Percentiles rank a stretch among this genome's conserved stretches.
Evolutionary conservation across 2,888 invertebrate species (phyloP).

Genomic region (Synanthedon tipuliformis): DNA sequence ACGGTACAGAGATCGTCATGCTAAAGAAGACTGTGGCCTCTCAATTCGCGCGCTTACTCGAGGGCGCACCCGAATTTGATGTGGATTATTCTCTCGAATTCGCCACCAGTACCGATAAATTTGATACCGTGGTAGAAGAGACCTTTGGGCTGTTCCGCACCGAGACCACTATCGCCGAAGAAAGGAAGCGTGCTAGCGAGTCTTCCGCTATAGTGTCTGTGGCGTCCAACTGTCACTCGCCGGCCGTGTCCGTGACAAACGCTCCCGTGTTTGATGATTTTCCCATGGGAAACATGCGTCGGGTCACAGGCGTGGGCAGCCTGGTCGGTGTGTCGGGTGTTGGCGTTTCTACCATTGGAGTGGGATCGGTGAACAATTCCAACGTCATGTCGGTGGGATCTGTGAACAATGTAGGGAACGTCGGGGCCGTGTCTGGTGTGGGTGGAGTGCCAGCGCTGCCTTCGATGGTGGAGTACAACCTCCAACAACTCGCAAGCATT

Average conservation of each 20-base stretch:
- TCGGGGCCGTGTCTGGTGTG: slow-evolving; percentile 31
- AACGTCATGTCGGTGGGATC: slow-evolving; percentile 43
- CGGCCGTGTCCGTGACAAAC: slow-evolving; percentile 69
- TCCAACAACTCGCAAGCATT: slow-evolving; percentile 85
- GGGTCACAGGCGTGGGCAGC: slow-evolving; percentile 41
- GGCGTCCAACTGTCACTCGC: slow-evolving; percentile 55
- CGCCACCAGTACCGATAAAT: slow-evolving; percentile 81
- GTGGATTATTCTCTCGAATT: slow-evolving; percentile 85
- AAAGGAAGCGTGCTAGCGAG: slow-evolving; percentile 64
- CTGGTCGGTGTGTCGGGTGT: slow-evolving; percentile 28
- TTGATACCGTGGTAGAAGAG: slow-evolving; percentile 78
- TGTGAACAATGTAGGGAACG: slow-evolving; percentile 40
- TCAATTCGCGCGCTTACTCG: slow-evolving; percentile 82
- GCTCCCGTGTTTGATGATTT: slow-evolving; percentile 85
- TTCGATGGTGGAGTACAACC: slow-evolving; percentile 87
- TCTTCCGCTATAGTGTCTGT: slow-evolving; percentile 53
- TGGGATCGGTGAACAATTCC: slow-evolving; percentile 37
- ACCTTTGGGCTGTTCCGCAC: slow-evolving; percentile 81
- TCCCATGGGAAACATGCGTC: slow-evolving; percentile 63
- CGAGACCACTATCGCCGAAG: slow-evolving; percentile 70
- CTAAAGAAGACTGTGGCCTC: slow-evolving; percentile 82
- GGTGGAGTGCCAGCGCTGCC: slow-evolving; percentile 54
- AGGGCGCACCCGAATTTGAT: slow-evolving; percentile 85
- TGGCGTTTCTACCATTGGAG: slow-evolving; percentile 27
- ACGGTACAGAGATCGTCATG: slow-evolving; percentile 85